Evolutionary conservation across 2,113 vertebrate genomes (phyloP).

Genomic region (Stegastes partitus): DNA sequence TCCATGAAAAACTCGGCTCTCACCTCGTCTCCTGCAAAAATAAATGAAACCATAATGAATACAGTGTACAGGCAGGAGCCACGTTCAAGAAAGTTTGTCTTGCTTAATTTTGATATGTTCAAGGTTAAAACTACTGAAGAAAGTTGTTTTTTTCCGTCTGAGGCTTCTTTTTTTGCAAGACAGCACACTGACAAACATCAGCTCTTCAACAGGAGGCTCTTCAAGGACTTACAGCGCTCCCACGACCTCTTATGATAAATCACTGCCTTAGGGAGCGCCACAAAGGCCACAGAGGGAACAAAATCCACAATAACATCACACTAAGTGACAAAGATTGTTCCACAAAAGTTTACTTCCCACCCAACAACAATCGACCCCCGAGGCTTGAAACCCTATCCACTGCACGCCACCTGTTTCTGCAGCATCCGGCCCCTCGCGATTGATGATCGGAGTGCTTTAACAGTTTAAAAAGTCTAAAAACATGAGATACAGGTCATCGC

Average conservation of each 20-base stretch:
- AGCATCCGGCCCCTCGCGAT: neutral
- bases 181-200: neutral
- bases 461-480: slow-evolving; percentile 3
- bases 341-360: slow-evolving; percentile 40
- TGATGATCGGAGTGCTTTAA: neutral
- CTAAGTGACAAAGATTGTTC: slow-evolving; percentile 43
- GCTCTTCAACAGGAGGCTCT: slow-evolving; percentile 6
- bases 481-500: slow-evolving; percentile 4
- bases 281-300: slow-evolving; percentile 27
- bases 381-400: slow-evolving; percentile 50
- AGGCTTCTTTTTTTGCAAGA: neutral
- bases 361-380: slow-evolving; percentile 5
- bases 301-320: slow-evolving; percentile 31
- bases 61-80: rapidly evolving
- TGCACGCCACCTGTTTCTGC: slow-evolving; percentile 36
- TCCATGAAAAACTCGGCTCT: slow-evolving; percentile 88
- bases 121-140: neutral
- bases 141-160: neutral
- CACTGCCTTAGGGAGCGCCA: slow-evolving; percentile 1
- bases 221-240: slow-evolving; percentile 18
- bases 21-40: slow-evolving; percentile 82
- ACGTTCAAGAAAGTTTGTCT: neutral
- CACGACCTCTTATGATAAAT: slow-evolving; percentile 52
- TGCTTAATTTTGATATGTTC: neutral
- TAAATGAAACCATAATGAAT: neutral